A percentile compares a stretch with the other conserved stretches of the same genome.
Evolutionary conservation across 2,888 invertebrate species (phyloP).

Genomic region (Cabera pusaria): DNA sequence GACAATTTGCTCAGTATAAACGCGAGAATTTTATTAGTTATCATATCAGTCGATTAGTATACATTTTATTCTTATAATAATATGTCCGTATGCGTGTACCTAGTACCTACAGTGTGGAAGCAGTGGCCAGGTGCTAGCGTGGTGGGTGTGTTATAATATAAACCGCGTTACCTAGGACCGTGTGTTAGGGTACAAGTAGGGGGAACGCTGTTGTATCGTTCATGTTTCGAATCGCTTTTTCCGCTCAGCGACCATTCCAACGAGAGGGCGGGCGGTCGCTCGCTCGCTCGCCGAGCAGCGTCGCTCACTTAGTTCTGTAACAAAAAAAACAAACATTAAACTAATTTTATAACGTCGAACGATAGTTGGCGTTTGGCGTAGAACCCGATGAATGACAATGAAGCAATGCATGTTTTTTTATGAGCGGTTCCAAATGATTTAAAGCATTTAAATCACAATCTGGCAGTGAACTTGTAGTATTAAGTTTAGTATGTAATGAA

Average conservation of each 20-base stretch:
- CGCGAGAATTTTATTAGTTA: conserved; percentile 22
- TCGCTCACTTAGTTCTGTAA: conserved; percentile 64
- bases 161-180: conserved; percentile 31
- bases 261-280: conserved; percentile 79
- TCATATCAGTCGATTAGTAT: conserved; percentile 33
- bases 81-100: conserved; percentile 8
- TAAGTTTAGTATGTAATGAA: no score
- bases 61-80: conserved; percentile 24
- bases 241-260: conserved; percentile 89
- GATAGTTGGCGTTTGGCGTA: no score
- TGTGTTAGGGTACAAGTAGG: conserved; percentile 17
- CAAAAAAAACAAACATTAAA: no score
- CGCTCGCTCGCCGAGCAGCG: conserved; percentile 68
- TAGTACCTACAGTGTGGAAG: no score
- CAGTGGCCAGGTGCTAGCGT: conserved; percentile 76
- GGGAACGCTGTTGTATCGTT: conserved; percentile 22
- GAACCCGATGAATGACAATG: no score
- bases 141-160: conserved; percentile 58
- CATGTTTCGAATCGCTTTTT: conserved; percentile 85
- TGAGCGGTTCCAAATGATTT: no score
- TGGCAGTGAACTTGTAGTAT: no score
- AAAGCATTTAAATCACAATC: no score
- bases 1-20: conserved; percentile 39
- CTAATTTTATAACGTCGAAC: no score
- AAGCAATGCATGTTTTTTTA: no score